Evolutionary conservation across 2,888 invertebrate species (phyloP), one percentile per base, ranked within the genome.

Genomic region (Punctoribates punctum): DNA sequence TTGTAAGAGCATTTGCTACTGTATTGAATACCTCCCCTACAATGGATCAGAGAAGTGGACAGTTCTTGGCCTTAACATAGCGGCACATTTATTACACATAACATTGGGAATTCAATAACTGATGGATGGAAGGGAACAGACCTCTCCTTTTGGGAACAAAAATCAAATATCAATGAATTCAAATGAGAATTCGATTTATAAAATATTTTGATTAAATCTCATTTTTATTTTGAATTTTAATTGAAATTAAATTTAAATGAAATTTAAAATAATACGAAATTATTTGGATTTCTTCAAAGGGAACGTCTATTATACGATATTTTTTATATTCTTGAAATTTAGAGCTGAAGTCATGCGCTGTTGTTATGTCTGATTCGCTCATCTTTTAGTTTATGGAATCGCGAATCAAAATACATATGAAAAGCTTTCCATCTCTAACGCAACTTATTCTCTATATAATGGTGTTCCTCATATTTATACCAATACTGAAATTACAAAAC

Each of bases 341-440:
- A 48, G 46, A 48, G 11, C 4, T 15, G 62, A 62, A 25, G 27
- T 27, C 62, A 62, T 62, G 62, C 62, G 62, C 62, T 62, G 23
- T 60, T 46, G n/a, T n/a, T n/a, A n/a, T n/a, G n/a, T 3, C n/a
- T 54, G 20, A n/a, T 15, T 54, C 4, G n/a, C n/a, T 13, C n/a
- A 57, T 57, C 25, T 23, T 62, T 11, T 62, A n/a, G 25, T 62
- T 6, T 62, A 54, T 20, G 9, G 29, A 62, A 62, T 27, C 25
- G 62, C 20, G 27, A 62, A 27, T 27, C 27, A 57, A 11, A 62
- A 62, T 62, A 62, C 62, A 62, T 62, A 62, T 62, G 62, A 62
- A 62, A 25, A 25, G 62, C 29, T 27, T 29, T 62, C 25, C 8
- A 27, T 62, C 62, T 62, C 62, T 27, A 27, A 25, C 20, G 15